These are phyloP conservation scores for Rhyacophila brunnea DNA, from an alignment of 1,140 invertebrate species.

Conservation along the genomic window DNA sequence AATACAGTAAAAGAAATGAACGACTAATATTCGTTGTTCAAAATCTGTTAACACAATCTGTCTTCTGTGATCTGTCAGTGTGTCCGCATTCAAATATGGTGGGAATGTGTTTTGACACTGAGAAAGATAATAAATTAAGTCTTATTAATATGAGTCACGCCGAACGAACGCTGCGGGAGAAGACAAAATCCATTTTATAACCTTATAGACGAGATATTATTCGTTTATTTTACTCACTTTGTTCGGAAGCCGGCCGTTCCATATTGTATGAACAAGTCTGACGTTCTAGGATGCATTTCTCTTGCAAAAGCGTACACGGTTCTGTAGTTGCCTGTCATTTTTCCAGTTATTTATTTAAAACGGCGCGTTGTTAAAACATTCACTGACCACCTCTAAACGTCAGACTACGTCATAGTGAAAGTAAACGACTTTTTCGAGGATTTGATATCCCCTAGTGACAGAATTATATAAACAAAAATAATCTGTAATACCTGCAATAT, in stretches of 20 bases:
- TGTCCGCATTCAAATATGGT: slow-evolving; percentile 1
- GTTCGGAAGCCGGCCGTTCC: slow-evolving; percentile 70
- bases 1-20: no score
- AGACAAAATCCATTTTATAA: slow-evolving; percentile 24
- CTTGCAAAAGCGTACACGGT: slow-evolving; percentile 69
- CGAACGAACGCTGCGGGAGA: slow-evolving; percentile 6
- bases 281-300: slow-evolving; percentile 69
- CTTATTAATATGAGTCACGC: slow-evolving; percentile 17
- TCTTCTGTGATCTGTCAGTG: no score
- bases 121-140: slow-evolving; percentile 21
- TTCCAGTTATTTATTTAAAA: slow-evolving; percentile 21
- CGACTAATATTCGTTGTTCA: no score
- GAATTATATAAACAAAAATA: neutral
- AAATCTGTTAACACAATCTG: no score
- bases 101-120: slow-evolving; percentile 10
- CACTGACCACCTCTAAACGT: slow-evolving; percentile 17
- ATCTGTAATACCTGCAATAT: no score
- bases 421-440: slow-evolving; percentile 16
- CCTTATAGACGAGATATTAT: slow-evolving; percentile 13
- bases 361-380: slow-evolving; percentile 11
- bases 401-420: slow-evolving; percentile 24
- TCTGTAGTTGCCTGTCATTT: slow-evolving; percentile 42
- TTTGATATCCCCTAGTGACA: slow-evolving; percentile 8
- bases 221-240: slow-evolving; percentile 61
- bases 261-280: slow-evolving; percentile 62